A percentile compares a stretch with the other conserved stretches of the same genome.
phyloP scores from a whole-genome alignment of 2,888 invertebrate species.

The Limnephilus auricula region DNA sequence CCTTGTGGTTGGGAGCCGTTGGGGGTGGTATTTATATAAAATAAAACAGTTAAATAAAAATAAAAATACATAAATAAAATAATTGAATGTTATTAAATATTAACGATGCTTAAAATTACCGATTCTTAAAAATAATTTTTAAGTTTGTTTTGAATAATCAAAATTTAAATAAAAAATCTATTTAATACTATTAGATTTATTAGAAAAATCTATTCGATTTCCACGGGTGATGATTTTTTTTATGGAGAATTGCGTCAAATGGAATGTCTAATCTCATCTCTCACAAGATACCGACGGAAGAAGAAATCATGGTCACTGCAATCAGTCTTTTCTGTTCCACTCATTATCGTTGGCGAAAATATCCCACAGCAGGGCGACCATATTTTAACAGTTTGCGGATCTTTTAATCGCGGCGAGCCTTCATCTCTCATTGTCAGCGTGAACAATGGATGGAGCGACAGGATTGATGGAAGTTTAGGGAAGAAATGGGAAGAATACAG shows the following conservation, averaged over 20 bases:
- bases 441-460: conserved; percentile 24
- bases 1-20: no score
- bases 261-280: not conserved
- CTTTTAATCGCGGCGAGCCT: conserved; percentile 9
- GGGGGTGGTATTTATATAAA: no score
- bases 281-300: no score
- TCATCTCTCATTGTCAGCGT: conserved; percentile 26
- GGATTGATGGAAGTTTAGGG: conserved; percentile 13
- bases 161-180: no score
- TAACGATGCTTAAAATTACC: no score
- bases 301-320: not conserved
- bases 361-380: not conserved
- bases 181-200: no score
- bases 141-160: no score
- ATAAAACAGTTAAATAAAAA: no score
- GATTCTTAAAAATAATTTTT: no score
- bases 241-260: not conserved
- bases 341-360: not conserved
- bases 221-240: not conserved
- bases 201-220: not conserved
- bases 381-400: conserved; percentile 19
- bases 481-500: not conserved
- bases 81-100: no score
- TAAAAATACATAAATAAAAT: no score
- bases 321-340: not conserved